Base-by-base conservation (phyloP, 1,140 invertebrate genomes). In the Caenorhabditis briggsae region DNA sequence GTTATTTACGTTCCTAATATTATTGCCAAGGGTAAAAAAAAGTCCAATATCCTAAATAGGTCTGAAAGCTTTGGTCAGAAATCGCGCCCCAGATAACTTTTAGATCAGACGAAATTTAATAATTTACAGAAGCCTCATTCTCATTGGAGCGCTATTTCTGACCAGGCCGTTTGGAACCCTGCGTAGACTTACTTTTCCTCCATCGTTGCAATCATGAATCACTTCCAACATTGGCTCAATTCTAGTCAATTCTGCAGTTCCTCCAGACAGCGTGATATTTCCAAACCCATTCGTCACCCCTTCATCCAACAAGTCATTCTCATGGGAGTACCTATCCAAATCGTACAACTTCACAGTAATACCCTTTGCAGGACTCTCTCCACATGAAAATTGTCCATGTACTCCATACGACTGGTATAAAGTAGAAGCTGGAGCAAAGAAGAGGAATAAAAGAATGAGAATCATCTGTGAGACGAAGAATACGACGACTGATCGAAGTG, bases 161-260 rank as follows among this genome's bases (percentile, higher is more conserved):
- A n/a, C n/a, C n/a, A n/a, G n/a, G n/a, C n/a, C n/a, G n/a, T n/a
- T n/a, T n/a, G n/a, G n/a, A n/a, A n/a, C n/a, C n/a, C n/a, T n/a
- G n/a, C n/a, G n/a, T n/a, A 41, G 12, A 20, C 23, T 74, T 41
- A 88, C 88, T 50, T 61, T 74, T 16, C 86, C 50, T 46, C 82
- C 86, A 74, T 88, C 86, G 53, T 85, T 82, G 53, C 86, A 89
- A 46, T 89, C 84, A 82, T 89, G 88, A 46, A 84, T 84, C 2
- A 89, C 82, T 56, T 89, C 89, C 43, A 89, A 59, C 8, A 89
- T 84, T 18, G 88, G 88, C 46, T 89, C 88, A 64, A 89, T 89
- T 48, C 46, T 58, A 16, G 88, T 88, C 50, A 82, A 55, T 83
- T 89, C 88, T 11, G 58, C 25, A 6, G 85, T 89, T n/a, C 78